Percentiles rank a stretch among this genome's conserved stretches.
These are phyloP conservation scores for Magallana ariakensis DNA, from an alignment of 1,140 invertebrate genomes.

Conservation along the genomic window DNA sequence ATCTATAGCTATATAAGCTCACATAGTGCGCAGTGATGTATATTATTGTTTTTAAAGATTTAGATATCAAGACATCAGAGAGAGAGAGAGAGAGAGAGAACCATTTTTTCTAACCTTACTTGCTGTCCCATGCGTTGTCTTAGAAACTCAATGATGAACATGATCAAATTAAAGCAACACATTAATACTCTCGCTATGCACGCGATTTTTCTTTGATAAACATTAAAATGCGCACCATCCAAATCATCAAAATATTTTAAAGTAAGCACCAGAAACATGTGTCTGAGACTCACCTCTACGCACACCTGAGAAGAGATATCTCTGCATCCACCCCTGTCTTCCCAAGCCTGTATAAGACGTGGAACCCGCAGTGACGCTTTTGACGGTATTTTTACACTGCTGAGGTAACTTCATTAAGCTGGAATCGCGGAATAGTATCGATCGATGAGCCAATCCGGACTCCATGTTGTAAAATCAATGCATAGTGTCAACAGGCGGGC, in stretches of 20 bases:
- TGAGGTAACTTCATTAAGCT: slow-evolving; percentile 23
- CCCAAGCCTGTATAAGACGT: not conserved
- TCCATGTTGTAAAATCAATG: slow-evolving; percentile 4
- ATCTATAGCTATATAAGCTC: too few relatives aligned
- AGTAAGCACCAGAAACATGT: too few relatives aligned
- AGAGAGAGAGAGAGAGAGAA: not conserved
- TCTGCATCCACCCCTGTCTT: not conserved
- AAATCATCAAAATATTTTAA: too few relatives aligned
- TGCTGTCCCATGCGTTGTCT: too few relatives aligned
- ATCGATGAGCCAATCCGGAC: slow-evolving; percentile 20
- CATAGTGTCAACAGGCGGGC: not conserved
- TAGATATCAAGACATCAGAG: not conserved
- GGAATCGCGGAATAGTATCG: slow-evolving; percentile 1
- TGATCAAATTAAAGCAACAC: too few relatives aligned
- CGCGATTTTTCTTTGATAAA: too few relatives aligned
- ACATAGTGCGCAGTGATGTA: too few relatives aligned
- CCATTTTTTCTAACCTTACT: too few relatives aligned
- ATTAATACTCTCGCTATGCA: too few relatives aligned
- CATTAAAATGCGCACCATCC: too few relatives aligned
- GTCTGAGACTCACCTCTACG: too few relatives aligned
- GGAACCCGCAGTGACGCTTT: not conserved
- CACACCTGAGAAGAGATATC: not conserved
- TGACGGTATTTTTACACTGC: not conserved
- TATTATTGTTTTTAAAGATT: not conserved
- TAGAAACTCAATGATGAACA: too few relatives aligned